Evolutionary conservation across 2,113 vertebrate species (phyloP), one percentile per base, ranked within the genome.

Genomic region (Scytalopus superciliaris): DNA sequence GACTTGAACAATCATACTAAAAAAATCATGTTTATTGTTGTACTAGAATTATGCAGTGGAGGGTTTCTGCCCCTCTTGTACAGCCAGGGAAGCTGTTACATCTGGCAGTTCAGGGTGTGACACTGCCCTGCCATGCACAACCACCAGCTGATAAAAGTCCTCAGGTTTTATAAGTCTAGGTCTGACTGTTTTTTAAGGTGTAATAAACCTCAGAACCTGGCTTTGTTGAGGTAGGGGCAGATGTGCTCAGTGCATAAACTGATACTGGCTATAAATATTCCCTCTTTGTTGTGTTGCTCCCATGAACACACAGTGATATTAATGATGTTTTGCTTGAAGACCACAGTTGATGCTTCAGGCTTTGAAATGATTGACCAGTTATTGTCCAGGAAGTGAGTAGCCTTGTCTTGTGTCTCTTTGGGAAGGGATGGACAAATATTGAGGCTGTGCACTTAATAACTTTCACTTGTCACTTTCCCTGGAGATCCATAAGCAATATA

Each of bases 401-500:
- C 88, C 68, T 89, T 78, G 73, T 90, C 68, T 89, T 6, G 1
- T 53, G 78, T 2, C 66, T 42, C 90, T 82, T 90, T 89, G 90
- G 73, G 79, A 96, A 91, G 70, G 69, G 18, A 33, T 35, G 69
- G 83, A 92, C 96, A 96, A 94, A 95, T 87, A 93, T 63, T 60
- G 85, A 93, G 76, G 60, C 94, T 68, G 73, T 94, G 92, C 95
- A 94, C 93, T 96, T 93, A 96, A 95, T 96, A 95, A 95, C 72
- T 87, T 95, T 45, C 52, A 64, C 85, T 92, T 87, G 76, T 66
- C 73, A 35, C 64, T 73, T 68, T 82, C 90, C 92, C 92, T 45
- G 70, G 93, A 81, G 91, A 79, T 84, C 80, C 77, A 33, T 75
- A 16, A 87, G 83, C 89, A 96, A 95, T 96, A 92, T 92, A 79